These are phyloP conservation scores for Epistrophella euchroma DNA, from an alignment of 2,888 invertebrate species.

Conservation along the genomic window DNA sequence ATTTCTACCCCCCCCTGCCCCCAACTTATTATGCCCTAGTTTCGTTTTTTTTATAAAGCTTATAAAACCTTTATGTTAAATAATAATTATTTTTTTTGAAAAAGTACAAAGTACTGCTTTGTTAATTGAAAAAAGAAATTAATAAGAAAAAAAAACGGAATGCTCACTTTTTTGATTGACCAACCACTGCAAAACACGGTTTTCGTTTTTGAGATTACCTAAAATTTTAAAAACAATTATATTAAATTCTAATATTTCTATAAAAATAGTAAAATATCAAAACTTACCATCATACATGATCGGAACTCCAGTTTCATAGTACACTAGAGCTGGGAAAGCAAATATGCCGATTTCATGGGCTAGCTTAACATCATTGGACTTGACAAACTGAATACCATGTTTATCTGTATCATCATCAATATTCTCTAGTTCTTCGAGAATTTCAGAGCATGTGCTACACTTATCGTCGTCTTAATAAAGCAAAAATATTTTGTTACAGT, in stretches of 20 bases:
- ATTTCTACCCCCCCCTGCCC: background rate
- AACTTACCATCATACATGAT: constrained; percentile 97
- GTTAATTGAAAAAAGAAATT: constrained; percentile 19
- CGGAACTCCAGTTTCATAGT: constrained; percentile 96
- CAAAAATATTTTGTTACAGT: background rate
- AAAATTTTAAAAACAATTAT: constrained; percentile 76
- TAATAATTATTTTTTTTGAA: constrained; percentile 10
- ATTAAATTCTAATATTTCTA: background rate
- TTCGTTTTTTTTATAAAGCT: background rate
- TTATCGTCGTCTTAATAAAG: constrained; percentile 90
- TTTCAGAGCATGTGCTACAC: constrained; percentile 92
- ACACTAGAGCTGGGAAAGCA: constrained; percentile 95
- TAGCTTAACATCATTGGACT: constrained; percentile 94
- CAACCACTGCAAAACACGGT: constrained; percentile 97
- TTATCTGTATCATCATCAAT: constrained; percentile 97
- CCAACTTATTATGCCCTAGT: background rate
- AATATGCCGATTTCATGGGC: constrained; percentile 96
- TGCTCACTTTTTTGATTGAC: constrained; percentile 98
- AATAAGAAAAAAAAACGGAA: constrained; percentile 80
- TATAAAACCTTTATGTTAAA: background rate
- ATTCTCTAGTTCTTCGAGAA: constrained; percentile 94
- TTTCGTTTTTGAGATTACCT: constrained; percentile 97
- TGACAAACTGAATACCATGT: constrained; percentile 96
- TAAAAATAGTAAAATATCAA: background rate
- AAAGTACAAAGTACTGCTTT: constrained; percentile 4